phyloP scores from a whole-genome alignment of 2,113 vertebrate genomes.

The Ia io region DNA sequence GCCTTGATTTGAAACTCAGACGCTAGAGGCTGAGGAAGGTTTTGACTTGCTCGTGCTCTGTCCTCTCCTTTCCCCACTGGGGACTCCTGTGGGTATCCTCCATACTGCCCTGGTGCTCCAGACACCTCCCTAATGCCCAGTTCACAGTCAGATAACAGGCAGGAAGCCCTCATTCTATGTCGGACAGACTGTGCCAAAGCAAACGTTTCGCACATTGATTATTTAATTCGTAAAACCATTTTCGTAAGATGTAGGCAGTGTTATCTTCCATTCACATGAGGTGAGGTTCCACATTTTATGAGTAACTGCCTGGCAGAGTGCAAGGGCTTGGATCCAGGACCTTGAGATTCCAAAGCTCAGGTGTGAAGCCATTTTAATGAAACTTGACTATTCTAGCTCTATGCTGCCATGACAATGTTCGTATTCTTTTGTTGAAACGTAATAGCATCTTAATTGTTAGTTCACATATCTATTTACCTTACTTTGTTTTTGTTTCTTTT shows the following conservation, averaged over 20 bases:
- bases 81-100: not conserved
- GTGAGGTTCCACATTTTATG: not conserved
- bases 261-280: not conserved
- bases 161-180: not conserved
- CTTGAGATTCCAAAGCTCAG: not conserved
- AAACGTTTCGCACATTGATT: not conserved
- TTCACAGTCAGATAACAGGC: not conserved
- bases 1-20: not conserved
- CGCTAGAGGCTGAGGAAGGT: not conserved
- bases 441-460: not conserved
- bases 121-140: too few relatives aligned
- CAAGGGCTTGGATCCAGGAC: not conserved
- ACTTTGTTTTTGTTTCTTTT: not conserved
- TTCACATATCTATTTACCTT: not conserved
- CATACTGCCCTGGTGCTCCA: not conserved
- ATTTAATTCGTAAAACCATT: not conserved
- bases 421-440: not conserved
- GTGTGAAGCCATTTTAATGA: not conserved
- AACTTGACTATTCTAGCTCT: not conserved
- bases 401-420: not conserved
- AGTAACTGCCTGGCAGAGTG: not conserved
- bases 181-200: not conserved
- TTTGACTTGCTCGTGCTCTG: not conserved
- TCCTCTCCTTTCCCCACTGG: not conserved
- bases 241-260: not conserved